phyloP scores from a whole-genome alignment of 1,140 invertebrate genomes.

The Cotesia typhae region DNA sequence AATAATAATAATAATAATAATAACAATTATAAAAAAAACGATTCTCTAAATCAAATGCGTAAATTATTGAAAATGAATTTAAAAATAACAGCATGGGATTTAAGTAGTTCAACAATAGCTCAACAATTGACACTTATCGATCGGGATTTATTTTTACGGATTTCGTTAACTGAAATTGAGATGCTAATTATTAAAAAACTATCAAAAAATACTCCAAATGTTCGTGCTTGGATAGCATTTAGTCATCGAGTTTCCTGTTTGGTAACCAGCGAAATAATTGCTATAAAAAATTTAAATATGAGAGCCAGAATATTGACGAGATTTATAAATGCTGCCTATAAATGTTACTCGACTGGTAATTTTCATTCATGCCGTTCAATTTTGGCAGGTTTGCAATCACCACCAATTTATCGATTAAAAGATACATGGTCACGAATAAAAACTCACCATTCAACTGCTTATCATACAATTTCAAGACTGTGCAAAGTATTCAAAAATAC shows the following conservation, averaged over 20 bases:
- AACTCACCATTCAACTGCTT: constrained; percentile 65
- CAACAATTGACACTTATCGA: constrained; percentile 67
- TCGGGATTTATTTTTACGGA: constrained; percentile 65
- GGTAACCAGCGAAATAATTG: constrained; percentile 64
- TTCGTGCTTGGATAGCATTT: constrained; percentile 66
- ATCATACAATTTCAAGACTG: constrained; percentile 64
- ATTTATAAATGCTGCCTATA: constrained; percentile 67
- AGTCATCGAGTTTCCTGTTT: constrained; percentile 67
- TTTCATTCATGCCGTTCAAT: constrained; percentile 68
- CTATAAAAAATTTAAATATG: constrained; percentile 54
- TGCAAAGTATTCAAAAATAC: constrained; percentile 62
- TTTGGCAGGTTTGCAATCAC: constrained; percentile 66
- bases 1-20: not conserved
- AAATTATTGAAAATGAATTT: constrained; percentile 58
- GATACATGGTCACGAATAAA: constrained; percentile 66
- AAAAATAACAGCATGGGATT: constrained; percentile 64
- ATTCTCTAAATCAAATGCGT: constrained; percentile 42
- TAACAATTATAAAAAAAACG: constrained; percentile 18
- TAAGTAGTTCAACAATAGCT: constrained; percentile 65
- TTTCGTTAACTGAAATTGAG: constrained; percentile 59
- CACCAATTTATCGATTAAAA: constrained; percentile 64
- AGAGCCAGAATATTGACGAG: constrained; percentile 65
- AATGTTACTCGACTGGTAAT: constrained; percentile 65
- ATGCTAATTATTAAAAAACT: constrained; percentile 60
- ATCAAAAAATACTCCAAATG: constrained; percentile 65